Base-by-base conservation (phyloP, 2,113 vertebrate species). In the Gopherus flavomarginatus region DNA sequence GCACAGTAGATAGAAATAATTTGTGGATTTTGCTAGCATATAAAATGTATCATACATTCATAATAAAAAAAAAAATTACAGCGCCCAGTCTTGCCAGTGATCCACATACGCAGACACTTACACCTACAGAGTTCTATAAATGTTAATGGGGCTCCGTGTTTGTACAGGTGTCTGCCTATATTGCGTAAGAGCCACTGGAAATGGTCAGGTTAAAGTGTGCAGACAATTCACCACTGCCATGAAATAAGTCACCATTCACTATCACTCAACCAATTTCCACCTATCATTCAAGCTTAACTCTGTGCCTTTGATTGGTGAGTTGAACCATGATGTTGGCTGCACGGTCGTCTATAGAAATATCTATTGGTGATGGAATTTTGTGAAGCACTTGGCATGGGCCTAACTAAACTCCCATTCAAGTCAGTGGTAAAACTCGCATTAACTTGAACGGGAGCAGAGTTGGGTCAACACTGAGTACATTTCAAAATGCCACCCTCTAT, bases 21-120 rank as follows among this genome's bases (percentile, higher is more conserved):
- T 49, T 83, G 89, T 93, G 77, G 56, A 82, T 87, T 96, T 96
- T 95, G 86, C 86, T 87, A 81, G 69, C 80, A 2, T 85, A 79
- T 88, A 96, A 97, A 95, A 93, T 42, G 84, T 69, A 35, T 94
- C 96, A 97, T 95, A 93, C 96, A 75, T 79, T 97, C 86, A 90
- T 91, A 92, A 97, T 96, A 92, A 83, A 89, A 95, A 47, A 95
- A 47, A 97, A 96, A 95, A 95, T 96, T 97, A 96, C 35, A 97
- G 96, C 47, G 17, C 87, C 86, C 90, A 16, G 85, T 84, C 81
- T 90, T 53, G 1, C 87, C 91, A 92, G 89, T 87, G 75, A 92
- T 92, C 97, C 93, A 96, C 94, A 80, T 82, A 87, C 92, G 93
- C 93, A 97, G 96, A 97, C 96, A 79, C 65, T n/a, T 79, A 92